Evolutionary conservation across 2,888 invertebrate species (phyloP), one percentile per base, ranked within the genome.

Genomic region (Cancer borealis): DNA sequence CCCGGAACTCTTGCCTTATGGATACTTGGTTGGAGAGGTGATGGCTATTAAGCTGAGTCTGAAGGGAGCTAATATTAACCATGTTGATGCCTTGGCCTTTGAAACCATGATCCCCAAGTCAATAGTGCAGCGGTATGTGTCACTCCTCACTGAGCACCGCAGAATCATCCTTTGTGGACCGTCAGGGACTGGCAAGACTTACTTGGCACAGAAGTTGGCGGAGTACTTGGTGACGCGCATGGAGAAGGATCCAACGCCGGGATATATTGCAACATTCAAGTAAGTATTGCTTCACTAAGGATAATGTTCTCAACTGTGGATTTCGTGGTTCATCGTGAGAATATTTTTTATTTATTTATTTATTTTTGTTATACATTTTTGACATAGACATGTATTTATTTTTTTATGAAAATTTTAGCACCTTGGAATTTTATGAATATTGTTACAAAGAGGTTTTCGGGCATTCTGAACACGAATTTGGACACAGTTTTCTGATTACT

Each of bases 91-190:
- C 49, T 97, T 99, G 96, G 98, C 99, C 12, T 99, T 99, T 96
- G 99, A 99, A 97, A 99, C 99, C 94, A 97, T 99, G 96, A 99
- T 99, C 96, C 99, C 99, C 96, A 98, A 99, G 97, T 98, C 99
- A 96, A 99, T 99, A 96, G 98, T 99, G 93, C 99, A 99, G 97
- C 98, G 99, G 96, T 98, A 98, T 96, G 98, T 98, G 90, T 98
- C 98, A n/a, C 97, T 99, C 93, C 97, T 99, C 95, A 98, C 98
- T 92, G 99, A 99, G 96, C 99, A 99, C 96, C 97, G 99, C 47
- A 97, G 99, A 90, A 98, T 99, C 95, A 99, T 99, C 96, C 97
- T 99, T 26, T 99, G 99, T 97, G 99, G 99, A 0, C 99, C 99
- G 0, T 98, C 98, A 96, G 99, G 99, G 88, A 99, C 99, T 0